Conservation (phyloP, 92 coral and sea anemone species). For the Palythoa caribaeorum region DNA sequence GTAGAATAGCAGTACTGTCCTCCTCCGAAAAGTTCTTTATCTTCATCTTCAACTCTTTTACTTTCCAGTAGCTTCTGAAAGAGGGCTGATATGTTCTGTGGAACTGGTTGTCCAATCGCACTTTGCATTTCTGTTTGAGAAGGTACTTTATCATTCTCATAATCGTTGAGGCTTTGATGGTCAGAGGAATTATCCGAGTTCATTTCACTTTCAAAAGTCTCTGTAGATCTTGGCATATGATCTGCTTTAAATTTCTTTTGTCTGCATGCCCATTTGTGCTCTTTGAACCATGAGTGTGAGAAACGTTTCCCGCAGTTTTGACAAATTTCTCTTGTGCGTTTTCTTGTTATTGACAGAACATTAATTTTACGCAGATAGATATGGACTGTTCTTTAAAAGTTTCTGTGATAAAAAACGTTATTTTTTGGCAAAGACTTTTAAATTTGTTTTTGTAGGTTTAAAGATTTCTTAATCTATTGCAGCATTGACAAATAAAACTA, state of each 20-base stretch:
- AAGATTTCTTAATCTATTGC: too few species aligned
- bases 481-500: too few species aligned
- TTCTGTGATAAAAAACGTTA: too few species aligned
- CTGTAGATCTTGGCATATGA: background rate
- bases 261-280: slow-evolving; percentile 8
- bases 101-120: background rate
- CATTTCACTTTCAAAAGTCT: background rate
- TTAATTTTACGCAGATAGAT: too few species aligned
- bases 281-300: slow-evolving; percentile 16
- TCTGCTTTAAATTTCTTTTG: slow-evolving; percentile 8
- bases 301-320: too few species aligned
- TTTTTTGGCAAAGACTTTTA: too few species aligned
- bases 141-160: background rate
- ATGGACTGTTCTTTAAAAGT: too few species aligned
- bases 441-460: too few species aligned
- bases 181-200: background rate
- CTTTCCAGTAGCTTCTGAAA: background rate
- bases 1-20: too few species aligned
- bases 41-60: background rate
- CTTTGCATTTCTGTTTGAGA: background rate
- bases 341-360: background rate
- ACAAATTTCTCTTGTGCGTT: background rate
- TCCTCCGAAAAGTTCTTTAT: too few species aligned
- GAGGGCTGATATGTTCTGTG: background rate
- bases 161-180: background rate